A percentile compares a stretch with the other conserved stretches of the same genome.
Conservation (phyloP, 2,888 invertebrate species). For the Corythucha ciliata region DNA sequence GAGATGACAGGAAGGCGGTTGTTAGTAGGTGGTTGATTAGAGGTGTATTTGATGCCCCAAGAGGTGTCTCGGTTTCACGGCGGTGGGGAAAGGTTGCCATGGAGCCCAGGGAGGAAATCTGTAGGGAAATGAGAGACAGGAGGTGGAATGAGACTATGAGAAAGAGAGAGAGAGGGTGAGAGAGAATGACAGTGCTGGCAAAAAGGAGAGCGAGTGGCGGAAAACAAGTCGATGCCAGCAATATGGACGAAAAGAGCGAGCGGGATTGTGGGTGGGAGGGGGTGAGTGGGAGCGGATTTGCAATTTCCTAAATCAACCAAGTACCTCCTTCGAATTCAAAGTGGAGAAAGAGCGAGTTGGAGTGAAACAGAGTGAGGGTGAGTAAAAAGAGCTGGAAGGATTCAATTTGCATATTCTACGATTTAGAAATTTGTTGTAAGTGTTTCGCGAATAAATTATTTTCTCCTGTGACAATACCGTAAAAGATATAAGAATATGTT, state of each 20-base stretch:
- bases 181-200: not conserved
- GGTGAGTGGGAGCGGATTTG: conserved; percentile 2
- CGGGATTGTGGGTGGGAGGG: conserved; percentile 6
- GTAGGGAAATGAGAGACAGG: conserved; percentile 22
- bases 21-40: conserved; percentile 22
- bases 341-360: not conserved
- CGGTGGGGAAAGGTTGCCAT: conserved; percentile 16
- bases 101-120: conserved; percentile 21
- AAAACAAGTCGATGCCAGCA: conserved; percentile 20
- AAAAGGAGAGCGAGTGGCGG: too few relatives aligned
- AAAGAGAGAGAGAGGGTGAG: not conserved
- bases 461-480: too few relatives aligned
- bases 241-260: conserved; percentile 2
- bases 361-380: not conserved
- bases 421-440: too few relatives aligned
- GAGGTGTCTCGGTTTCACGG: too few relatives aligned
- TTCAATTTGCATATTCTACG: too few relatives aligned
- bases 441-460: too few relatives aligned
- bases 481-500: too few relatives aligned
- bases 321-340: not conserved
- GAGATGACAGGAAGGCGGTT: not conserved
- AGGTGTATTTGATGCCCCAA: conserved; percentile 18
- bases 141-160: not conserved
- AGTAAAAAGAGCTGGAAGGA: too few relatives aligned
- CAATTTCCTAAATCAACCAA: conserved; percentile 23